These are phyloP conservation scores for Hippocampus kuda DNA, from an alignment of 2,797 vertebrate species.

Conservation along the genomic window DNA sequence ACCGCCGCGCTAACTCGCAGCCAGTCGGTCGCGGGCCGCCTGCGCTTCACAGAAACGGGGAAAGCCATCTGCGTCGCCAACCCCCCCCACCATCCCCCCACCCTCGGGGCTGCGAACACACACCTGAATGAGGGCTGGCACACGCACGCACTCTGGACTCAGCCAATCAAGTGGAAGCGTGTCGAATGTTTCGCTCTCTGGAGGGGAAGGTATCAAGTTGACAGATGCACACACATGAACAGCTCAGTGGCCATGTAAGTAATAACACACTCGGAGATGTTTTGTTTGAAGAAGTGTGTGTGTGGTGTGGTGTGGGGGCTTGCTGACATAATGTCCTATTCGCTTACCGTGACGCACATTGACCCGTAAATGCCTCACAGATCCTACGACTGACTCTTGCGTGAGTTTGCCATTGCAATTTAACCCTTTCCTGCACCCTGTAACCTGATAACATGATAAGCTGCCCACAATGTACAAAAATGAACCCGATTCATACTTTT, in stretches of 20 bases:
- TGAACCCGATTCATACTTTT: background rate
- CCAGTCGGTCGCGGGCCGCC: background rate
- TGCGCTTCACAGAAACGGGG: background rate
- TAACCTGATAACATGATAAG: too few relatives aligned
- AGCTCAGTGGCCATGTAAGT: slow-evolving; percentile 8
- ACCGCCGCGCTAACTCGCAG: background rate
- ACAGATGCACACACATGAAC: slow-evolving; percentile 11
- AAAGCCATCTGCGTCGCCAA: background rate
- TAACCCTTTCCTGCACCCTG: too few relatives aligned
- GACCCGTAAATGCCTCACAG: slow-evolving; percentile 8
- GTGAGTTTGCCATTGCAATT: too few relatives aligned
- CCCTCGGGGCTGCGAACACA: background rate
- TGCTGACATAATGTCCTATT: slow-evolving; percentile 42
- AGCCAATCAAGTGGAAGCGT: slow-evolving; percentile 3
- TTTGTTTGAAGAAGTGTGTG: background rate
- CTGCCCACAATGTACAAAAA: too few relatives aligned
- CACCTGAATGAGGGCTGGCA: slow-evolving; percentile 1
- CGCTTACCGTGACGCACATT: slow-evolving; percentile 12
- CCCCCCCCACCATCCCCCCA: background rate
- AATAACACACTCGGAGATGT: slow-evolving; percentile 2
- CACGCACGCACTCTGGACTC: background rate
- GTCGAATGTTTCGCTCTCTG: background rate
- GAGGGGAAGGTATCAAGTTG: background rate
- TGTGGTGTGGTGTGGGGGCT: slow-evolving; percentile 12
- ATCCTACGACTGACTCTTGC: slow-evolving; percentile 3